Evolutionary conservation across 2,113 vertebrate species (phyloP), one percentile per base, ranked within the genome.

Genomic region (Porphyrio hochstetteri): DNA sequence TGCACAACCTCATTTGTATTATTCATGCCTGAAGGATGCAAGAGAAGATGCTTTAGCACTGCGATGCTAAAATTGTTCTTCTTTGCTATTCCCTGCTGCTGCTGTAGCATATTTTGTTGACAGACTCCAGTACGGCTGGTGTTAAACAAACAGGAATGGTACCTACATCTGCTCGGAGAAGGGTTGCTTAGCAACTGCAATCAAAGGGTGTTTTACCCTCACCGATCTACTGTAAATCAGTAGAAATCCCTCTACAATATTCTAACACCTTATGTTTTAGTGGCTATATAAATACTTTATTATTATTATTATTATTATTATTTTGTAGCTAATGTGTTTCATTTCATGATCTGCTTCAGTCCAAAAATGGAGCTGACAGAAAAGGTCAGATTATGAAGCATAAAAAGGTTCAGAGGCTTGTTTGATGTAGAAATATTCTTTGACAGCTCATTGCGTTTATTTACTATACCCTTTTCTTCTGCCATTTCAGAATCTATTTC

Each of bases 161-260:
- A 16, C 48, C 91, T 97, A 96, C 97, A 97, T 95, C 97, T 96
- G 98, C 96, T 91, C 89, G 0, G 56, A 95, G 90, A 94, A 81
- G 74, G 28, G 98, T 98, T 98, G 98, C 98, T 89, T 97, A 98
- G 98, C 98, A 98, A 98, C 98, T 82, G 93, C 96, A 96, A 97
- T 97, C 97, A 95, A 97, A 98, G 96, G 55, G 67, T 84, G 88
- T 82, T 95, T 97, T 97, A 94, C 88, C 85, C 90, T 97, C 81
- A 95, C 92, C 48, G 12, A 96, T 96, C 87, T 79, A 82, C 92
- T 95, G 71, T 94, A 97, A 97, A 98, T 89, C 97, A 97, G 93
- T 65, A 97, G 92, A 96, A 96, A 91, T 80, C 55, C 84, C 91
- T 95, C 83, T 59, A 80, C 91, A 82, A 76, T 97, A 96, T 92